These are phyloP conservation scores for Teleopsis dalmanni DNA, from an alignment of 1,140 invertebrate genomes.

Conservation along the genomic window DNA sequence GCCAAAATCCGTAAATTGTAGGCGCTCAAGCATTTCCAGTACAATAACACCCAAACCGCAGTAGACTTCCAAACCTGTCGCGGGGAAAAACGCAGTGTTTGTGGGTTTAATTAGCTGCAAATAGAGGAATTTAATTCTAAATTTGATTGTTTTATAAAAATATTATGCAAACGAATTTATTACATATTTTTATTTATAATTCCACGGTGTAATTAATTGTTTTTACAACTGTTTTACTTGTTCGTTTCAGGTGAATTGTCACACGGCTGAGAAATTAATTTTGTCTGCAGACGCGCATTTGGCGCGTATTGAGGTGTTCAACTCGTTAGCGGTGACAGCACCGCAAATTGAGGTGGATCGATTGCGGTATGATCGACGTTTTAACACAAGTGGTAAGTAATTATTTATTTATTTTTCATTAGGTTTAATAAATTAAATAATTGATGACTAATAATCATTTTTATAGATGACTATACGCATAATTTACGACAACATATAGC, in stretches of 20 bases:
- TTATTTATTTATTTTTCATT: neutral
- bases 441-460: neutral
- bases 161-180: constrained; percentile 8
- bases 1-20: no score
- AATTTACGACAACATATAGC: constrained; percentile 23
- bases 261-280: constrained; percentile 22
- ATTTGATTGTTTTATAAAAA: no score
- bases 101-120: no score
- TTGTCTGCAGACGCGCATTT: constrained; percentile 42
- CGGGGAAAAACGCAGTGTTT: no score
- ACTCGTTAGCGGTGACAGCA: constrained; percentile 67
- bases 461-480: constrained; percentile 37
- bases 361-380: constrained; percentile 34
- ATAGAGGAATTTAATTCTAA: no score
- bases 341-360: constrained; percentile 62
- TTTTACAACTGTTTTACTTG: constrained; percentile 5
- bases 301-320: constrained; percentile 65
- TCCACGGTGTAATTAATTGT: neutral
- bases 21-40: no score
- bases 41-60: no score
- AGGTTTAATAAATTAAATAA: neutral
- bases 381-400: constrained; percentile 39
- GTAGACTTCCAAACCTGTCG: no score
- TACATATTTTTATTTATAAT: neutral
- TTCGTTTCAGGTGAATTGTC: constrained; percentile 42